Conservation (phyloP, 1,140 invertebrate species). For the Hyposmocoma kahamanoa region DNA sequence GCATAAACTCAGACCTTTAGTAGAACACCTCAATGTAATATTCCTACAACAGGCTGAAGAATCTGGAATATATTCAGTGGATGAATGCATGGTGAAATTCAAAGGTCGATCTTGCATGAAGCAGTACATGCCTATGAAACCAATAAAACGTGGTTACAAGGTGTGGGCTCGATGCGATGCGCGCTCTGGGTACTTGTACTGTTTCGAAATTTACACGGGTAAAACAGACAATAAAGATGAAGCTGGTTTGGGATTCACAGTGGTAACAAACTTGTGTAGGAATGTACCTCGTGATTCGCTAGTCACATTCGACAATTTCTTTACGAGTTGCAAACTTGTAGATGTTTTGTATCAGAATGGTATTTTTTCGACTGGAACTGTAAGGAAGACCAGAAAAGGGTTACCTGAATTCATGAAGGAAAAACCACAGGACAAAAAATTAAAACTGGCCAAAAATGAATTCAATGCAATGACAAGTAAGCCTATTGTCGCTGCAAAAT, state of each 20-base stretch:
- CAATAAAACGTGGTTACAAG: conserved; percentile 56
- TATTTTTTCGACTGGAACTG: neutral
- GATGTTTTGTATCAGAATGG: neutral
- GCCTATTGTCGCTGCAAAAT: neutral
- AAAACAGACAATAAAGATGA: neutral
- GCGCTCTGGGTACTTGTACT: conserved; percentile 26
- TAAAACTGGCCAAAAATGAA: neutral
- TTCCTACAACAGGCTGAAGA: neutral
- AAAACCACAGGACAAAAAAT: neutral
- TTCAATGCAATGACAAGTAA: neutral
- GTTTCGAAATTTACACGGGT: neutral
- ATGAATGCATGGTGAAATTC: conserved; percentile 36
- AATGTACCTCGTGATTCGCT: neutral
- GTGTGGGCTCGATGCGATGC: conserved; percentile 32
- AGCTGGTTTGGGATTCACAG: neutral
- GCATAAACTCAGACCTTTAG: neutral
- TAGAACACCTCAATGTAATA: neutral
- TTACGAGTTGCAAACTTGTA: neutral
- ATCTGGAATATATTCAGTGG: conserved; percentile 9
- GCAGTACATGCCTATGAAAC: conserved; percentile 58
- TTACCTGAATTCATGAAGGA: neutral
- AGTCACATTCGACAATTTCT: conserved; percentile 2
- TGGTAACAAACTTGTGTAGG: neutral
- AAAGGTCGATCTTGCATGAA: conserved; percentile 33
- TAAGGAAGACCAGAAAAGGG: neutral